Conservation (phyloP, 37 sponge, comb jelly and placozoan genomes). For the Petrosia ficiformis region DNA sequence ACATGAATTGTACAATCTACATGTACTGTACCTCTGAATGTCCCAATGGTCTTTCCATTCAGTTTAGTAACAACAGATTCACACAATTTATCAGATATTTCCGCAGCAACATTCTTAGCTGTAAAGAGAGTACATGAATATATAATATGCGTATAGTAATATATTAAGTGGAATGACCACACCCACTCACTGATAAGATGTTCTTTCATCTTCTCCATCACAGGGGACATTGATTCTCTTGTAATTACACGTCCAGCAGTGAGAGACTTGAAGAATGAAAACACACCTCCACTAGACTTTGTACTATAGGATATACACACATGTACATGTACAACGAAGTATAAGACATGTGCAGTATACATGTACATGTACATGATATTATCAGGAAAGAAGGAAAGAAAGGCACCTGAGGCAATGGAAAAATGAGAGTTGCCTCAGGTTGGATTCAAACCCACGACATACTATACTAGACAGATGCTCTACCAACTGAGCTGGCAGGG, state of each 20-base stretch:
- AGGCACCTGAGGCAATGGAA: no score
- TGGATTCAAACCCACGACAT: no score
- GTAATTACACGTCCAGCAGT: constrained; percentile 73
- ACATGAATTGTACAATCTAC: not conserved
- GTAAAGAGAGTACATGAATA: not conserved
- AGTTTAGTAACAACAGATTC: constrained; percentile 75
- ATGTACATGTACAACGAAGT: no score
- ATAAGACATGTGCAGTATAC: no score
- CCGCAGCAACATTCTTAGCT: constrained; percentile 92
- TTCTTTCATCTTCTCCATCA: constrained; percentile 91
- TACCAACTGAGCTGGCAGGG: no score
- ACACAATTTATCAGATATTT: constrained; percentile 85
- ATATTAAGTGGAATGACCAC: constrained; percentile 8
- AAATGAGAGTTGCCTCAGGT: no score
- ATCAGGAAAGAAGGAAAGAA: no score
- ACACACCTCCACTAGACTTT: constrained; percentile 76
- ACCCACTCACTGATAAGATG: constrained; percentile 82
- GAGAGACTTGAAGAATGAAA: constrained; percentile 84
- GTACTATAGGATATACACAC: no score
- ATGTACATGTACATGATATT: no score
- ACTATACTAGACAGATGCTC: no score
- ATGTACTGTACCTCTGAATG: constrained; percentile 65
- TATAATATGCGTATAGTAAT: not conserved
- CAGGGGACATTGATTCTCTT: constrained; percentile 63
- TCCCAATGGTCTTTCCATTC: constrained; percentile 79